These are phyloP conservation scores for Pantelozetes paolii DNA, from an alignment of 2,888 invertebrate species.

Conservation along the genomic window DNA sequence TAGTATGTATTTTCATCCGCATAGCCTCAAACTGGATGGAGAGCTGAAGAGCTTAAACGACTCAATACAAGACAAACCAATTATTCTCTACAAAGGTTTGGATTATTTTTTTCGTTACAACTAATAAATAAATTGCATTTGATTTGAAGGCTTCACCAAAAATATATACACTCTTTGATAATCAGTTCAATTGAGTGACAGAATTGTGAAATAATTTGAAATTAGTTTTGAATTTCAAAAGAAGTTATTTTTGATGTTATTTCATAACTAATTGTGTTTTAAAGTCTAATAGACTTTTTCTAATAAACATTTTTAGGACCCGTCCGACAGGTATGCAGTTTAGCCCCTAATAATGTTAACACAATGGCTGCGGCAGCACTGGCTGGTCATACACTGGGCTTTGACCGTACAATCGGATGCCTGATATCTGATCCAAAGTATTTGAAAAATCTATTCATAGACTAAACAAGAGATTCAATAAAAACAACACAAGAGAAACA, in stretches of 20 bases:
- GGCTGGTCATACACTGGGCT: conserved; percentile 57
- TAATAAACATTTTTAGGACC: no score
- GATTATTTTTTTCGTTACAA: not conserved
- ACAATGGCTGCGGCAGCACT: conserved; percentile 60
- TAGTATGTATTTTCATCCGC: conserved; percentile 58
- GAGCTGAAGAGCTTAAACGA: conserved; percentile 54
- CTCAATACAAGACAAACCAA: conserved; percentile 50
- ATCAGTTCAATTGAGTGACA: no score
- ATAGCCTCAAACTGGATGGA: conserved; percentile 55
- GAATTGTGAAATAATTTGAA: not conserved
- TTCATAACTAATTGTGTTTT: no score
- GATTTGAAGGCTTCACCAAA: not conserved
- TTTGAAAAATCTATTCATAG: not conserved
- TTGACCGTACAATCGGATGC: conserved; percentile 56
- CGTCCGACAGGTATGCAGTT: conserved; percentile 56
- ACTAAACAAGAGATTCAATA: not conserved
- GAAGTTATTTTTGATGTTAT: no score
- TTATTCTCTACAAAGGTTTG: conserved; percentile 56
- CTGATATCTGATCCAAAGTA: conserved; percentile 58
- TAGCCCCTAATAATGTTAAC: conserved; percentile 61
- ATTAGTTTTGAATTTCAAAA: not conserved
- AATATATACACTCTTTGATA: no score
- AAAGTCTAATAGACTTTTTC: no score
- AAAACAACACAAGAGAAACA: no score
- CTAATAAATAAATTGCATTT: no score